These are phyloP conservation scores for Sebastes oblongus DNA, from an alignment of 2,797 vertebrate genomes.

Conservation along the genomic window DNA sequence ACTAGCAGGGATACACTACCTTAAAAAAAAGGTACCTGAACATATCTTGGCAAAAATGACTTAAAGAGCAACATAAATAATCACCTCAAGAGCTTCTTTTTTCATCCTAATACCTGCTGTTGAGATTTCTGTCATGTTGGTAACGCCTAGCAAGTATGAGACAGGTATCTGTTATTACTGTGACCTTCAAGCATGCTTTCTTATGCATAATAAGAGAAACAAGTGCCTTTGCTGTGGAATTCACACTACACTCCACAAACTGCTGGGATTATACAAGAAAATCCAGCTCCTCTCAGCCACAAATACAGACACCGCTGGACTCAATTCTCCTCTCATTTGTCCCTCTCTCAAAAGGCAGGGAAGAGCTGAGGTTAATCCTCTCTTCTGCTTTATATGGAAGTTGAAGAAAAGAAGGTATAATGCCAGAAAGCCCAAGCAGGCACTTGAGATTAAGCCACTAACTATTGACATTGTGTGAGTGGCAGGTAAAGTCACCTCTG, in stretches of 20 bases:
- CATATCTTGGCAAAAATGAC: background rate
- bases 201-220: constrained; percentile 1
- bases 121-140: background rate
- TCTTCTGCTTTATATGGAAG: constrained; percentile 34
- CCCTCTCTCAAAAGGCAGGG: constrained; percentile 22
- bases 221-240: background rate
- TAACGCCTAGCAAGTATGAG: background rate
- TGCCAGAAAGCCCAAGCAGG: constrained; percentile 50
- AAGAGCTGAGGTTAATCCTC: constrained; percentile 63
- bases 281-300: constrained; percentile 29
- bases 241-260: background rate
- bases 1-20: background rate
- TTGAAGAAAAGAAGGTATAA: constrained; percentile 24
- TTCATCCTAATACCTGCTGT: background rate
- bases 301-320: constrained; percentile 31
- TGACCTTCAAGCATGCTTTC: constrained; percentile 38
- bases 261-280: constrained; percentile 25
- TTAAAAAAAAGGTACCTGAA: background rate
- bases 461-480: constrained; percentile 64
- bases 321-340: constrained; percentile 33
- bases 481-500: constrained; percentile 73
- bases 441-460: constrained; percentile 65
- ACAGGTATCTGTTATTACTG: background rate
- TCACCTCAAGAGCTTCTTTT: background rate
- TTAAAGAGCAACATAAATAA: background rate